Percentiles rank a stretch among this genome's conserved stretches.
Evolutionary conservation across 2,113 vertebrate species (phyloP).

Genomic region (Coryphaenoides rupestris): DNA sequence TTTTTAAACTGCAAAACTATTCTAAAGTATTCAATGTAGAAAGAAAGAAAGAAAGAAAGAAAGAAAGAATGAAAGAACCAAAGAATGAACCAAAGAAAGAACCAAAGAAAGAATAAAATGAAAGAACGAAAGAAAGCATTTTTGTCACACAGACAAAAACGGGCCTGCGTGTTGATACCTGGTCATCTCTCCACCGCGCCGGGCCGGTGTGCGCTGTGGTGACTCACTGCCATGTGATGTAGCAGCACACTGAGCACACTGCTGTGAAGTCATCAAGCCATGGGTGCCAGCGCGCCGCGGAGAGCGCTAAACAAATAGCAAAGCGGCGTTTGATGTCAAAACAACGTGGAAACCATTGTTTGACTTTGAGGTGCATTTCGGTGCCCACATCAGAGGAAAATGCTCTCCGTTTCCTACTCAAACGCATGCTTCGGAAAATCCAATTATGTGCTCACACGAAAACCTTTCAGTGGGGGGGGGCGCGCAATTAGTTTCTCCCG

Average conservation of each 20-base stretch:
- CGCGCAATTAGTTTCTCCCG: constrained; percentile 34
- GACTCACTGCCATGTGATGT: background rate
- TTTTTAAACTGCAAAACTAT: too few species aligned
- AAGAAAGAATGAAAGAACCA: too few species aligned
- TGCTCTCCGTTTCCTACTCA: constrained; percentile 31
- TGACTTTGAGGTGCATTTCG: constrained; percentile 42
- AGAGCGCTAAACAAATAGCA: constrained; percentile 28
- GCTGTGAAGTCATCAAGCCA: constrained; percentile 22
- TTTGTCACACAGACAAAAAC: too few species aligned
- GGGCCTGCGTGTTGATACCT: too few species aligned
- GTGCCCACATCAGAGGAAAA: constrained; percentile 48
- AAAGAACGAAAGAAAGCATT: too few species aligned
- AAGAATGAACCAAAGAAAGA: too few species aligned
- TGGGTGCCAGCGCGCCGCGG: constrained; percentile 14
- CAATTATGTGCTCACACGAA: constrained; percentile 44
- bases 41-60: too few species aligned
- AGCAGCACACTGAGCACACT: too few species aligned
- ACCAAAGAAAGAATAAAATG: too few species aligned
- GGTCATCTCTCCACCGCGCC: too few species aligned
- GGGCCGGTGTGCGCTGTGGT: background rate
- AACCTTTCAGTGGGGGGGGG: constrained; percentile 20
- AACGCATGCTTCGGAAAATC: constrained; percentile 49
- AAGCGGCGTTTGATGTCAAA: constrained; percentile 27
- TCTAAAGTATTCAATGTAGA: too few species aligned
- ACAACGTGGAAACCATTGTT: constrained; percentile 28